Base-by-base conservation (phyloP, 2,888 invertebrate genomes). In the Hirtodrosophila histrioides region DNA sequence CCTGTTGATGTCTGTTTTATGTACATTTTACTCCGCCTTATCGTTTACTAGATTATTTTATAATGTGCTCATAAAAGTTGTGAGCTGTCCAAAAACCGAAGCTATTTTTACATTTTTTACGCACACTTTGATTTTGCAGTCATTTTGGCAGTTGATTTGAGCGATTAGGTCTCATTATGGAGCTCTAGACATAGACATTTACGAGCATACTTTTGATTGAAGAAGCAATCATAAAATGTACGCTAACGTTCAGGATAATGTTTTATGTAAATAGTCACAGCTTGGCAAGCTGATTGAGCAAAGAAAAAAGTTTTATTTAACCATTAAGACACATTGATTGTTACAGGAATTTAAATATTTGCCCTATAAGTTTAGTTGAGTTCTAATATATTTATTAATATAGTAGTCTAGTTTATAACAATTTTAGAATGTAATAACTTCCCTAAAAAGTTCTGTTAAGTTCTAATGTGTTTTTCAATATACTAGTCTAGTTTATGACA, bases 61-160 rank as follows among this genome's bases (percentile, higher is more conserved):
- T 73, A 79, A 79, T 70, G 51, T 36, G 44, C 35, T 54, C 80
- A 68, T 86, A 76, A 82, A 82, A 83, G 63, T 73, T 68, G 35
- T 43, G 8, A n/a, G 31, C 31, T 24, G 9, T 6, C 35, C 10
- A n/a, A 36, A 69, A 40, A 37, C 45, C 54, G 36, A 55, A 64
- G 33, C 44, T 54, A 82, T 73, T 83, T 85, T 27, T 27, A 48
- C 62, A 64, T 75, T 77, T 84, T 50, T 43, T 9, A 43, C 31
- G 27, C 31, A 48, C 43, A 48, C 43, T 55, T 68, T 35, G 50
- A 64, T 72, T 60, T 31, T 17, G 27, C 27, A 27, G 5, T 27
- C 6, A 27, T 27, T 27, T 27, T 69, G 56, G 23, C 53, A 35
- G 37, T 24, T 27, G 27, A 2, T 27, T 41, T 44, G 45, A 58